Evolutionary conservation across 1,140 invertebrate genomes (phyloP).

Genomic region (Pararge aegeria): DNA sequence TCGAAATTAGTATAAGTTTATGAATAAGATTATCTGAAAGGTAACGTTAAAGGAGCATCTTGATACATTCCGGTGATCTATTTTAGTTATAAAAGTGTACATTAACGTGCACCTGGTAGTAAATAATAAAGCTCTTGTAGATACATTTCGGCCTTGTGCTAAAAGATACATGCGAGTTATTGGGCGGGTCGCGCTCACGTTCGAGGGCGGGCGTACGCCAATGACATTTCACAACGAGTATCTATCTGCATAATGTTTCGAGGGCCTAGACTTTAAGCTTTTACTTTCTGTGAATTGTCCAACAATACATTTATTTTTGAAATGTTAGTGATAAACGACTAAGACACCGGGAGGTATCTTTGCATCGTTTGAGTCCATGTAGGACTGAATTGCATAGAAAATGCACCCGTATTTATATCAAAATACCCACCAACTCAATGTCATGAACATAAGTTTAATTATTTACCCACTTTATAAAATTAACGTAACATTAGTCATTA

Average conservation of each 20-base stretch:
- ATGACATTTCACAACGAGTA: conserved; percentile 17
- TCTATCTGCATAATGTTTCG: conserved; percentile 3
- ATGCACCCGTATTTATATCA: no score
- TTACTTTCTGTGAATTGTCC: not conserved
- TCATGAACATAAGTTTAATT: no score
- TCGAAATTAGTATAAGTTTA: no score
- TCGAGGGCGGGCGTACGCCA: conserved; percentile 21
- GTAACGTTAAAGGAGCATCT: not conserved
- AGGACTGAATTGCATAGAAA: no score
- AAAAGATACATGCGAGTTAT: conserved; percentile 21
- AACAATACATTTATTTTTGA: no score
- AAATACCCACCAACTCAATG: no score
- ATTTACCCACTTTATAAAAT: no score
- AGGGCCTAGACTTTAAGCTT: not conserved
- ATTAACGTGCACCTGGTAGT: conserved; percentile 1
- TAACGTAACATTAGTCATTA: no score
- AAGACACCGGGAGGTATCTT: no score
- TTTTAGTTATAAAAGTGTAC: not conserved
- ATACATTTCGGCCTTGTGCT: conserved; percentile 18
- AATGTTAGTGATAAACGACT: no score
- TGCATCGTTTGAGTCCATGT: no score
- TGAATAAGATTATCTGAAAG: no score
- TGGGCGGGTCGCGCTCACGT: conserved; percentile 15
- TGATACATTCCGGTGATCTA: not conserved
- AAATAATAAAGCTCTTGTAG: not conserved